Base-by-base conservation (phyloP, 2,888 invertebrate species). In the Aplocera efformata region DNA sequence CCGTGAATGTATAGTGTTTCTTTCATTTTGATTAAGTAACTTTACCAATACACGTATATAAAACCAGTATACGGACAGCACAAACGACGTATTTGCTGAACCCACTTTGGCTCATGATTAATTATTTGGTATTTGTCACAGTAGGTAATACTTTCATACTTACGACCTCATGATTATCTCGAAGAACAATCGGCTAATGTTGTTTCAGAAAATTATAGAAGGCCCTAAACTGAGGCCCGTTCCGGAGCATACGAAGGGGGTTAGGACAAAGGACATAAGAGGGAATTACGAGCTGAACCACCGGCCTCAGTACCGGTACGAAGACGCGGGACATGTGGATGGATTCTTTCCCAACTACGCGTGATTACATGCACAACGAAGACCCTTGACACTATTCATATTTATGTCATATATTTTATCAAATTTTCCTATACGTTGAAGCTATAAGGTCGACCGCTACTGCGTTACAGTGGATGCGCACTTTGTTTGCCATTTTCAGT, bases 321-420 rank as follows among this genome's bases (percentile, higher is more conserved):
- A 77, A 11, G 69, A 72, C 32, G 56, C 56, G 6, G 42, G 60
- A 0, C 63, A 57, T 11, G 56, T 56, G 0, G 73, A 78, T 9
- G 63, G 63, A 0, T 80, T 74, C 57, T 79, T 79, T 53, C 67
- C 72, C 0, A 75, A 60, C 53, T 79, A 73, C 57, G 62, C 72
- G 39, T 76, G 55, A 63, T 17, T 17, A 17, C 13, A 17, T 5
- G 13, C 13, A 17, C 13, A 3, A 3, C 13, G 2, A 17, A 17
- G 13, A 5, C 5, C 13, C 5, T 17, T 17, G 13, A 17, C 11
- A 11, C 6, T 28, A 29, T 34, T 10, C 8, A 21, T 11, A 29
- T 23, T 22, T 8, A 23, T 11, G 28, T 29, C 9, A 22, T 17
- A 24, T 31, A 34, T 30, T 25, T 10, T 20, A 11, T 21, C 17